Percentiles rank a stretch among this genome's conserved stretches.
These are phyloP conservation scores for Aplodontia rufa DNA, from an alignment of 2,113 vertebrate species.

Conservation along the genomic window DNA sequence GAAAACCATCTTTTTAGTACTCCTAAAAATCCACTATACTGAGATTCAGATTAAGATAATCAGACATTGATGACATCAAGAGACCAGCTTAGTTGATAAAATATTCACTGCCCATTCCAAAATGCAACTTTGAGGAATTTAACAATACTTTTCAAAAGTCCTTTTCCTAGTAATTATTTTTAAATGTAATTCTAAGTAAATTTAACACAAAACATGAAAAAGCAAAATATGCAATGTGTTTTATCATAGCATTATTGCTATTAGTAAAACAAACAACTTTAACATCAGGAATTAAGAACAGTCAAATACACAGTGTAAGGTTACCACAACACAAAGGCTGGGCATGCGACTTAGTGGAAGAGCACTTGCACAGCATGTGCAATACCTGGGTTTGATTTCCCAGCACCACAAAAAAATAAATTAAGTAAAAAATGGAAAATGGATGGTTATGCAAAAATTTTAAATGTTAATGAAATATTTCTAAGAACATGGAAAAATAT, in stretches of 20 bases:
- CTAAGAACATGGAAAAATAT: constrained; percentile 18
- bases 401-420: too few species aligned
- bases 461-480: constrained; percentile 33
- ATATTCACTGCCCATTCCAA: neutral
- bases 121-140: constrained; percentile 2
- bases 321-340: neutral
- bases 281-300: neutral
- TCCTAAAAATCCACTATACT: neutral
- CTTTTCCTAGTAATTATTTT: neutral
- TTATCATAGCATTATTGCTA: constrained; percentile 27
- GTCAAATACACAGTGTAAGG: neutral
- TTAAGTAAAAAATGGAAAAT: neutral
- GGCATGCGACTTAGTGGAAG: too few species aligned
- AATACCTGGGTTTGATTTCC: too few species aligned
- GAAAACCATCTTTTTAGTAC: neutral
- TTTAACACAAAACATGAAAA: constrained; percentile 30
- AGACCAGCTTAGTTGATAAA: neutral
- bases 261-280: constrained; percentile 21
- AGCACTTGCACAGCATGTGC: too few species aligned
- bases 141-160: constrained; percentile 10
- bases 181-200: constrained; percentile 51
- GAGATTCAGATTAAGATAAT: constrained; percentile 42
- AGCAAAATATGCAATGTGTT: neutral
- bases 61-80: neutral
- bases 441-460: constrained; percentile 15